Conservation (phyloP, 2,888 invertebrate species). For the Colletes collaris region DNA sequence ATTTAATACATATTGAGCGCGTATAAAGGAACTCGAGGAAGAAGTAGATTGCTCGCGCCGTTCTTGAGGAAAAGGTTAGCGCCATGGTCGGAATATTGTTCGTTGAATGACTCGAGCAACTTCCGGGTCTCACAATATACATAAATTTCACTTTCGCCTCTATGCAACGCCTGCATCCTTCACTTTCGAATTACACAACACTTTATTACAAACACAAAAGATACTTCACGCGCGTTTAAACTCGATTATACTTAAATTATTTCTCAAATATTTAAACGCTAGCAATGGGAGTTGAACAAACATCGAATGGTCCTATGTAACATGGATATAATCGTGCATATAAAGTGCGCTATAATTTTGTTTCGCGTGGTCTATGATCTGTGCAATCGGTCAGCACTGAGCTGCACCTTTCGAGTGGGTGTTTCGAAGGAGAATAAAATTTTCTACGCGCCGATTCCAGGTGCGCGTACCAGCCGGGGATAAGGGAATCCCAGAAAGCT, state of each 20-base stretch:
- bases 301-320: too few relatives aligned
- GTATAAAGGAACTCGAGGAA: neutral
- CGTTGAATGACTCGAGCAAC: neutral
- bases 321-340: too few relatives aligned
- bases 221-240: too few relatives aligned
- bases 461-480: slow-evolving; percentile 46
- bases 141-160: too few relatives aligned
- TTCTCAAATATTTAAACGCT: too few relatives aligned
- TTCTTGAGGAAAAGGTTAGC: neutral
- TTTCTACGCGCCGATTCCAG: slow-evolving; percentile 51
- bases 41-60: slow-evolving; percentile 19
- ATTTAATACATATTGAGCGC: slow-evolving; percentile 9
- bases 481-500: slow-evolving; percentile 59
- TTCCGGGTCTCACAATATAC: neutral
- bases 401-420: neutral
- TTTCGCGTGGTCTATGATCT: neutral
- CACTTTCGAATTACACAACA: too few relatives aligned
- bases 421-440: slow-evolving; percentile 51
- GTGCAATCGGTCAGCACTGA: neutral
- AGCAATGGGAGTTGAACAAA: too few relatives aligned
- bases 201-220: too few relatives aligned
- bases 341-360: too few relatives aligned
- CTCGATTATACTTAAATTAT: too few relatives aligned
- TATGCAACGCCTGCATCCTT: too few relatives aligned
- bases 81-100: neutral